These are phyloP conservation scores for Bibio marci DNA, from an alignment of 2,888 invertebrate species.

Conservation along the genomic window DNA sequence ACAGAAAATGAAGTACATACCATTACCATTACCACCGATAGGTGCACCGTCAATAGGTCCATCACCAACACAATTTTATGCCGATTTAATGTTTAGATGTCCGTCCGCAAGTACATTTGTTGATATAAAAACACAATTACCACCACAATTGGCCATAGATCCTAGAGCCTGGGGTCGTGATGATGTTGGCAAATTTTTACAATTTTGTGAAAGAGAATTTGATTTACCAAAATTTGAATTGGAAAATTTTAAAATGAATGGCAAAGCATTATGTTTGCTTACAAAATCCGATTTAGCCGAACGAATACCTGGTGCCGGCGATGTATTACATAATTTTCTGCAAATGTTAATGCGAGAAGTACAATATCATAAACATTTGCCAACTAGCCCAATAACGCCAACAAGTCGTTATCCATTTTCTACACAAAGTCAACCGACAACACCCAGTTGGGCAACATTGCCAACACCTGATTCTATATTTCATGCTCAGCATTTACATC, in stretches of 20 bases:
- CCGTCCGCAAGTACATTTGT: slow-evolving; percentile 59
- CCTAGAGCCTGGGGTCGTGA: slow-evolving; percentile 82
- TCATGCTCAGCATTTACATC: slow-evolving; percentile 42
- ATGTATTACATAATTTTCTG: slow-evolving; percentile 83
- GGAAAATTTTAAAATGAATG: slow-evolving; percentile 93
- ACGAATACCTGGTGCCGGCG: slow-evolving; percentile 83
- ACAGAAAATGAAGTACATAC: slow-evolving; percentile 45
- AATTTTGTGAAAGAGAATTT: slow-evolving; percentile 85
- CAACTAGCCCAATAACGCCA: slow-evolving; percentile 66
- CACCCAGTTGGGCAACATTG: slow-evolving; percentile 51
- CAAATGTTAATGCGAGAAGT: slow-evolving; percentile 73
- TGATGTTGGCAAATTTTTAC: slow-evolving; percentile 71
- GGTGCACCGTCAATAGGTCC: slow-evolving; percentile 52
- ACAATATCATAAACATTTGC: slow-evolving; percentile 59
- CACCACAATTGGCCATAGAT: slow-evolving; percentile 67
- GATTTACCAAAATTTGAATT: slow-evolving; percentile 81
- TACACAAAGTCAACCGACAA: slow-evolving; percentile 66
- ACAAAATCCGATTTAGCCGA: slow-evolving; percentile 82
- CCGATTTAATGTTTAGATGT: slow-evolving; percentile 75
- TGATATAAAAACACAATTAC: slow-evolving; percentile 76
- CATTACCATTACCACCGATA: slow-evolving; percentile 52
- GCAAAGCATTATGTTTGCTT: slow-evolving; percentile 82
- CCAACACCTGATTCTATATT: slow-evolving; percentile 32
- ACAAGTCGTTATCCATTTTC: slow-evolving; percentile 66
- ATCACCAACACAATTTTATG: slow-evolving; percentile 13